These are phyloP conservation scores for Drosophila seclusa DNA, from an alignment of 2,888 invertebrate genomes.

Conservation along the genomic window DNA sequence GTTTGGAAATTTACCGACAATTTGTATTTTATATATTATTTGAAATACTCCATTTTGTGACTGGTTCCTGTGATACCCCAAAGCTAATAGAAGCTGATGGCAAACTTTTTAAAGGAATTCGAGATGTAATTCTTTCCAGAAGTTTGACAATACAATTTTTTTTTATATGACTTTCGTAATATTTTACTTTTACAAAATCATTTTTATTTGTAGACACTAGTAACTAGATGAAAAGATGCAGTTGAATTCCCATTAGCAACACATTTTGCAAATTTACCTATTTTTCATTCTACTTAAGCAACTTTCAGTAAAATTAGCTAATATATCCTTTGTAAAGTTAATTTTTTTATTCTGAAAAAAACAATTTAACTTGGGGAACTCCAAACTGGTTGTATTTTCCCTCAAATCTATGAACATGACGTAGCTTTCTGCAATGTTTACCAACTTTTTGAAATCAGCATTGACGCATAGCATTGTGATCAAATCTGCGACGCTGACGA, in stretches of 20 bases:
- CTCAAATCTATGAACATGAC: slow-evolving; percentile 24
- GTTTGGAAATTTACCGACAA: slow-evolving; percentile 40
- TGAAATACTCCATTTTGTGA: slow-evolving; percentile 9
- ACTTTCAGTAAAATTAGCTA: background rate
- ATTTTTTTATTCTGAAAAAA: background rate
- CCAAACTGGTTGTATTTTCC: slow-evolving; percentile 15
- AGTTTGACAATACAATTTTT: background rate
- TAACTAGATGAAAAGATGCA: background rate
- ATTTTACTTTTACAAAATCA: background rate
- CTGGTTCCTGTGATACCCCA: slow-evolving; percentile 2
- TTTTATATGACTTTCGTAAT: background rate
- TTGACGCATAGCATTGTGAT: slow-evolving; percentile 43
- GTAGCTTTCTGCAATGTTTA: slow-evolving; percentile 12
- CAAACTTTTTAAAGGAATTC: background rate
- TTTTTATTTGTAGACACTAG: background rate
- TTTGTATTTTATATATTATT: too few relatives aligned
- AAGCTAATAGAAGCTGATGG: background rate
- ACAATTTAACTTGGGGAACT: slow-evolving; percentile 25
- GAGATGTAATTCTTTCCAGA: background rate
- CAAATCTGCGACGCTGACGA: background rate
- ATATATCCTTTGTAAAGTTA: background rate
- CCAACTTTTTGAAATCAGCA: slow-evolving; percentile 20
- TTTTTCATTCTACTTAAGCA: background rate
- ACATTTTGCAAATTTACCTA: background rate
- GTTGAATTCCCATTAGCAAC: background rate